Percentiles rank a stretch among this genome's conserved stretches.
phyloP scores from a whole-genome alignment of 35 echinoderm and acorn worm species.

The Holothuria glaberrima region DNA sequence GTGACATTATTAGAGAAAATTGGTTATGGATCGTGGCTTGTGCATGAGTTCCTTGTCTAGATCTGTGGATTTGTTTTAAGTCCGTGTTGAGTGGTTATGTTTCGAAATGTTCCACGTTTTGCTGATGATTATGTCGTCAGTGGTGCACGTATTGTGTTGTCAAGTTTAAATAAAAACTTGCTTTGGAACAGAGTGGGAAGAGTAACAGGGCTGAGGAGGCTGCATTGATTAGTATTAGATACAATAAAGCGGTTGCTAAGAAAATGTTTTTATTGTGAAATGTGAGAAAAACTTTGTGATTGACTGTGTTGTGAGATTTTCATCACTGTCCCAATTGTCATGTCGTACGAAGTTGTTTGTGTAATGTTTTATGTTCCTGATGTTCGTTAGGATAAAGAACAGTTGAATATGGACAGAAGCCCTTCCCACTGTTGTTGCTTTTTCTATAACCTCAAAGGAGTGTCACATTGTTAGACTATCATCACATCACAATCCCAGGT shows the following conservation, averaged over 20 bases:
- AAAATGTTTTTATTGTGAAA: not conserved
- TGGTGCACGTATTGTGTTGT: no score
- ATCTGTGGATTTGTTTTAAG: no score
- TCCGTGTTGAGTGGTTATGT: no score
- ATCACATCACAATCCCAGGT: not conserved
- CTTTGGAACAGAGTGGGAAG: not conserved
- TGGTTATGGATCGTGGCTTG: no score
- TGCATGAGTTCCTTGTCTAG: no score
- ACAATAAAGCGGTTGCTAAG: not conserved
- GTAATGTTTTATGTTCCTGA: not conserved
- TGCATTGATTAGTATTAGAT: not conserved
- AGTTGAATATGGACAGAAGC: not conserved
- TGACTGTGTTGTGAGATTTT: conserved; percentile 17
- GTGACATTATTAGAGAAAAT: no score
- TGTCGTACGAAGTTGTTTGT: conserved; percentile 42
- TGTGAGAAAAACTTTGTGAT: conserved; percentile 4
- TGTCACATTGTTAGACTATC: not conserved
- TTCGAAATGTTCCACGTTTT: no score
- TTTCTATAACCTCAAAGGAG: not conserved
- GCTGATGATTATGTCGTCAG: no score
- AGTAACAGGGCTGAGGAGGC: not conserved
- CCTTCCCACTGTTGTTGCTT: not conserved
- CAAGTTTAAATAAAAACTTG: not conserved
- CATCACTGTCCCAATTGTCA: conserved; percentile 24
- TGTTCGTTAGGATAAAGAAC: not conserved